Percentiles rank a stretch among this genome's conserved stretches.
Conservation (phyloP, 1,140 invertebrate genomes). For the Phocides pigmalion region DNA sequence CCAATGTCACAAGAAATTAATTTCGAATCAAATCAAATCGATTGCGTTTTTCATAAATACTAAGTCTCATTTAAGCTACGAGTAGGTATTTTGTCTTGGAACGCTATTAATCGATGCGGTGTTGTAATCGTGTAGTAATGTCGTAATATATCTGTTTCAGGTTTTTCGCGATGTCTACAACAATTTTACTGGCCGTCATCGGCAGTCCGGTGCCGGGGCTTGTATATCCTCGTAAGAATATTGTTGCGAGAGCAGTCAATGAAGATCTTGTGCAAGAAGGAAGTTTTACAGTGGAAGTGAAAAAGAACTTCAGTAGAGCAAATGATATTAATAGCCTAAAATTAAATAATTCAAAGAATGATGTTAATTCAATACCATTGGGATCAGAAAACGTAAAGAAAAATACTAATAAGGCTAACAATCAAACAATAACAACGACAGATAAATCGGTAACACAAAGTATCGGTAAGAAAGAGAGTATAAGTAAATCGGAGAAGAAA, state of each 20-base stretch:
- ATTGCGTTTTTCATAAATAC: not conserved
- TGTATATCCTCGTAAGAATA: not conserved
- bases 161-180: conserved; percentile 42
- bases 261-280: conserved; percentile 52
- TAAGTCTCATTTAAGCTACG: not conserved
- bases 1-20: not conserved
- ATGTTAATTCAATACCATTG: not conserved
- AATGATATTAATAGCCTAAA: conserved; percentile 36
- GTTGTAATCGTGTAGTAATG: not conserved
- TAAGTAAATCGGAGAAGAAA: too few relatives aligned
- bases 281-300: conserved; percentile 51
- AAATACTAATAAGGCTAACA: not conserved
- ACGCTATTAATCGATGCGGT: not conserved
- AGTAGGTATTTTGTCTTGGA: not conserved
- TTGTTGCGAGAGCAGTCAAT: conserved; percentile 16
- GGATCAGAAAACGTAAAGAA: not conserved
- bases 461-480: not conserved
- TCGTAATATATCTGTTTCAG: conserved; percentile 39
- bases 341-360: conserved; percentile 9
- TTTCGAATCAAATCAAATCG: not conserved
- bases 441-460: not conserved
- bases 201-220: conserved; percentile 34
- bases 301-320: conserved; percentile 42
- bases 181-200: conserved; percentile 38
- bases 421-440: not conserved